Evolutionary conservation across 2,888 invertebrate genomes (phyloP).

Genomic region (Drosophila trichaetosa): DNA sequence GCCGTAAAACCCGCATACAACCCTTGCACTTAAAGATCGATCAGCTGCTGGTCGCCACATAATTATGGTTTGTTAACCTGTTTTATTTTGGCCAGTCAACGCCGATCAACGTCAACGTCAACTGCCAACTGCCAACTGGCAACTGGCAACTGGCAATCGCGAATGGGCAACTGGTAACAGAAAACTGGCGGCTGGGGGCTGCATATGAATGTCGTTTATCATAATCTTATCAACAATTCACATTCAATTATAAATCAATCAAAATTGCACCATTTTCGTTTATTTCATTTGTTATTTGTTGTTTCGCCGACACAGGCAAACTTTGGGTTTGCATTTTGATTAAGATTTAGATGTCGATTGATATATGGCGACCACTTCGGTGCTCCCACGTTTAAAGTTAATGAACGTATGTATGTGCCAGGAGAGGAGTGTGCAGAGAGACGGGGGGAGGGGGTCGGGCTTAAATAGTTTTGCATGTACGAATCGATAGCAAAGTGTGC

Average conservation of each 20-base stretch:
- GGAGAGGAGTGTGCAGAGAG: background rate
- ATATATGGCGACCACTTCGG: conserved; percentile 64
- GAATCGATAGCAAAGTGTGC: conserved; percentile 28
- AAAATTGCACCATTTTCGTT: conserved; percentile 82
- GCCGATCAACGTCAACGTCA: conserved; percentile 67
- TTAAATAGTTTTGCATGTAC: conserved; percentile 51
- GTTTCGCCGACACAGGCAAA: conserved; percentile 66
- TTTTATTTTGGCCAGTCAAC: conserved; percentile 63
- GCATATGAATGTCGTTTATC: conserved; percentile 80
- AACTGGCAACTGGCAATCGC: conserved; percentile 13
- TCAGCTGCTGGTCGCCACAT: conserved; percentile 29
- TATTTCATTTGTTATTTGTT: conserved; percentile 61
- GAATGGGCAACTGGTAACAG: background rate
- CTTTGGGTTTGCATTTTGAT: conserved; percentile 41
- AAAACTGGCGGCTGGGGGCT: conserved; percentile 34
- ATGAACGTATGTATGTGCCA: conserved; percentile 24
- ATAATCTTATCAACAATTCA: conserved; percentile 83
- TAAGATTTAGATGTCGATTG: conserved; percentile 58
- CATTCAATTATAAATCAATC: conserved; percentile 84
- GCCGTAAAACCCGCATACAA: background rate
- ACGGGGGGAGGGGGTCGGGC: conserved; percentile 13
- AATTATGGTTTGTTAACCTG: conserved; percentile 75
- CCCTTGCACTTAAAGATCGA: conserved; percentile 1
- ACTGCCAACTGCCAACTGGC: conserved; percentile 40
- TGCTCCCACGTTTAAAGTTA: conserved; percentile 73